These are phyloP conservation scores for Pseudomyrmex pallidus DNA, from an alignment of 1,140 invertebrate species.

Conservation along the genomic window DNA sequence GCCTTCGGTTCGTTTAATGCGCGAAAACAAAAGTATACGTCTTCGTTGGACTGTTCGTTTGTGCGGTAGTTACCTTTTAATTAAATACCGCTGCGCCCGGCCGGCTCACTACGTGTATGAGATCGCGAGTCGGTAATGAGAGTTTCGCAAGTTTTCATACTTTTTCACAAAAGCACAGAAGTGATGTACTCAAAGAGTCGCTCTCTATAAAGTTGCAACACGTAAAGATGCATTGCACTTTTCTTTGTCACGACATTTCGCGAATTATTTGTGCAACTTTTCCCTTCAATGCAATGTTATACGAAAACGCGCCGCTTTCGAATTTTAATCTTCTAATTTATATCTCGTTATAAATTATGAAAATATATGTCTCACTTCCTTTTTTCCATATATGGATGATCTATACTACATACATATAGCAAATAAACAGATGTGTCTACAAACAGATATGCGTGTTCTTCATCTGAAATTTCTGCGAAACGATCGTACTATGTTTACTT, in stretches of 20 bases:
- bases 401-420: background rate
- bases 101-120: background rate
- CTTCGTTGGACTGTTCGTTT: conserved; percentile 25
- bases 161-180: conserved; percentile 14
- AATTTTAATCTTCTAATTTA: conserved; percentile 2
- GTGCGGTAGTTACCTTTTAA: conserved; percentile 7
- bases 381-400: too few species aligned
- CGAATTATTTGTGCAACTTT: conserved; percentile 11
- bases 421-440: background rate
- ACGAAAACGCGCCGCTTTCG: background rate
- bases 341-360: background rate
- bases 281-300: background rate
- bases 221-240: background rate
- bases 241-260: background rate
- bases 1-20: conserved; percentile 18
- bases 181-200: background rate
- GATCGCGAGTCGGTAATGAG: conserved; percentile 16
- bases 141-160: conserved; percentile 35
- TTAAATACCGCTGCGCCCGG: conserved; percentile 16
- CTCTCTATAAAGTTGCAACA: background rate
- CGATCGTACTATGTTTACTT: background rate
- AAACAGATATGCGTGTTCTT: background rate
- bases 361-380: background rate
- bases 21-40: conserved; percentile 28
- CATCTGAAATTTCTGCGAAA: background rate